Evolutionary conservation across 2,113 vertebrate genomes (phyloP), one percentile per base, ranked within the genome.

Genomic region (Bubo scandiacus): DNA sequence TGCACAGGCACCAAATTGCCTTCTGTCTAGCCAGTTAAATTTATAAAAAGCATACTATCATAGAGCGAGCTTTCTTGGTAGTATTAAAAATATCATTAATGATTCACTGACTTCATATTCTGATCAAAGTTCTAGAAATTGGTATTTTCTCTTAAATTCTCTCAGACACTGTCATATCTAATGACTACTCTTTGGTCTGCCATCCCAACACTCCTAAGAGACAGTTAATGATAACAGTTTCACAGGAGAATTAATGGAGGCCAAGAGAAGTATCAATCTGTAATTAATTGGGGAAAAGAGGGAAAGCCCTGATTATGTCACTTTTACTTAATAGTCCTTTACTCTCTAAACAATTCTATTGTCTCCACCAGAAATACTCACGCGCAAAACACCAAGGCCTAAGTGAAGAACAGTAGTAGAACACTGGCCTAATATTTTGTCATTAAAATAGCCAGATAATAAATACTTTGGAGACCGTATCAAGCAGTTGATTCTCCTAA

Each of bases 211-310:
- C 30, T 90, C 74, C 62, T 90, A 52, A 79, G 86, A 86, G 75
- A 88, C 54, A 79, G 30, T 15, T 90, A 96, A 80, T 81, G 38
- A 5, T 22, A 88, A 52, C 2, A 81, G 62, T 65, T 94, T 79
- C 80, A 89, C 61, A 65, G 36, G 59, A 96, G 77, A 83, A 84
- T 79, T 75, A 88, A 71, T 43, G 42, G 79, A 88, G 61, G 77
- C 40, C 91, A 94, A 92, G 23, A 86, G 36, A 81, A 59, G 36
- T 52, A 84, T 43, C 61, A 71, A 79, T 84, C 75, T 86, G 59
- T 84, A 96, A 96, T 95, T 96, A 96, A 78, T 4, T 70, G 16
- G 47, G 51, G 38, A 34, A 88, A 87, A 77, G 58, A 71, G 10
- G 29, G 47, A 77, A 94, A 89, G 83, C 23, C 55, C 42, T 38